These are phyloP conservation scores for Phylloscopus trochilus DNA, from an alignment of 2,113 vertebrate genomes.

Conservation along the genomic window DNA sequence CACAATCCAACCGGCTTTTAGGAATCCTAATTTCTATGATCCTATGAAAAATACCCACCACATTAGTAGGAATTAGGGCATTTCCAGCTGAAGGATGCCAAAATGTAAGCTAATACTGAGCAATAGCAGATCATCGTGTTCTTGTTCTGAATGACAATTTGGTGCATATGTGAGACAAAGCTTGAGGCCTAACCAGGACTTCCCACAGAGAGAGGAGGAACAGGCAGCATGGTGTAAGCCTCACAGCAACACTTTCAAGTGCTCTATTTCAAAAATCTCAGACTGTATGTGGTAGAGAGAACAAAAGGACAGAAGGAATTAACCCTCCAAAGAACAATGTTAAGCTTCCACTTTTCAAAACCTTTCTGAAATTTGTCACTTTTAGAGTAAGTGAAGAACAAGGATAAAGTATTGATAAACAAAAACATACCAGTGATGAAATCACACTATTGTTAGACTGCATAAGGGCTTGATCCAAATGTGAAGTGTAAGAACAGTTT, in stretches of 20 bases:
- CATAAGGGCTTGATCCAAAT: background rate
- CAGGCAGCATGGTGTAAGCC: background rate
- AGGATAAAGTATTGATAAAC: background rate
- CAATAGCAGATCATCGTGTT: background rate
- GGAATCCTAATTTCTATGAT: background rate
- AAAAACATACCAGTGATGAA: background rate
- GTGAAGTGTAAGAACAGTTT: background rate
- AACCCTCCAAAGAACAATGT: background rate
- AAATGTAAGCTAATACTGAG: background rate
- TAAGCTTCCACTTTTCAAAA: background rate
- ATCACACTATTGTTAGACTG: background rate
- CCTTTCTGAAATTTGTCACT: background rate
- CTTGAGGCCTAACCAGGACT: constrained; percentile 8
- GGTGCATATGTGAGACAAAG: constrained; percentile 2
- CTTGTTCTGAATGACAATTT: constrained; percentile 18
- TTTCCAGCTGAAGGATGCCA: background rate
- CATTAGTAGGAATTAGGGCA: background rate
- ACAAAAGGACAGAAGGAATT: background rate
- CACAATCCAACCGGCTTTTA: background rate
- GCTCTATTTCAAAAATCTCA: background rate
- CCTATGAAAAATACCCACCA: background rate
- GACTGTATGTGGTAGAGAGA: background rate
- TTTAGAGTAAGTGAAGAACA: background rate
- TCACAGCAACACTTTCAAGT: constrained; percentile 29
- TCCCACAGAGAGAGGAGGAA: constrained; percentile 2